These are phyloP conservation scores for Sabatieria punctata DNA, from an alignment of 2,888 invertebrate species.

Conservation along the genomic window DNA sequence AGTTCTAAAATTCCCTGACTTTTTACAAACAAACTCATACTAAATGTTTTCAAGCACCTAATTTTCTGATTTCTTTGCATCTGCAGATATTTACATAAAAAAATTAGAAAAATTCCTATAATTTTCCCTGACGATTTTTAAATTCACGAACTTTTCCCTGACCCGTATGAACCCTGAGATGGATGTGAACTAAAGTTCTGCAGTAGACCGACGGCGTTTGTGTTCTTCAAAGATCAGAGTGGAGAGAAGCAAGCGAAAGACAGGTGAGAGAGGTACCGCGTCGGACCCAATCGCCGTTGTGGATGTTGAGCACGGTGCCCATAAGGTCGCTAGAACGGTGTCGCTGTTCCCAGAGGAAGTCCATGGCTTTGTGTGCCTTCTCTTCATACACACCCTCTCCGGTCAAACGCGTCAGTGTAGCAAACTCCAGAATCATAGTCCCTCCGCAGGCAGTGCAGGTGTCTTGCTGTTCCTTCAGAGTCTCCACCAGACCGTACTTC, in stretches of 20 bases:
- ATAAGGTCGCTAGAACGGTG: constrained; percentile 76
- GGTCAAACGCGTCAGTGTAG: constrained; percentile 75
- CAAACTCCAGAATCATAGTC: constrained; percentile 92
- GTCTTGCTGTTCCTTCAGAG: constrained; percentile 20
- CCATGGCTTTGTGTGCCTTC: constrained; percentile 88
- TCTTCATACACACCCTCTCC: constrained; percentile 74
- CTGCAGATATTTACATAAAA: not conserved
- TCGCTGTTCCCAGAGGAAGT: constrained; percentile 80
- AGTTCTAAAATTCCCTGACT: constrained; percentile 1
- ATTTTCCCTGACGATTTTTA: too few species aligned
- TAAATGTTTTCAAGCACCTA: too few species aligned
- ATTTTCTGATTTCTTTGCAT: too few species aligned
- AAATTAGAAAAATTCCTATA: not conserved
- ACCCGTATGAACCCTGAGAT: too few species aligned
- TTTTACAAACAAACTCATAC: too few species aligned
- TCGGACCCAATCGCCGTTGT: constrained; percentile 91
- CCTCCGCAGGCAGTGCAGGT: constrained; percentile 90
- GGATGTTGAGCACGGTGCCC: constrained; percentile 92
- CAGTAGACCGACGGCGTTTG: not conserved
- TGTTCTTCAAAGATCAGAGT: too few species aligned
- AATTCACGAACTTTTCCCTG: not conserved
- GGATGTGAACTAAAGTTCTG: not conserved
- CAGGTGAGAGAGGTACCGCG: constrained; percentile 42
- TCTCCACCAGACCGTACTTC: constrained; percentile 26
- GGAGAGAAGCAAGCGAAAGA: too few species aligned